A percentile compares a stretch with the other conserved stretches of the same genome.
phyloP scores from a whole-genome alignment of 1,140 invertebrate genomes.

The fruit fly (Drosophila melanogaster) region Release_6_plus_ISO1_MT NT_033779.5:8685501-8686000 shows the following conservation, averaged over 20 bases:
- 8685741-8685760: slow-evolving; percentile 94
- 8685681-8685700: slow-evolving; percentile 97
- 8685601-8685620: slow-evolving; percentile 99
- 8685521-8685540: slow-evolving; percentile 99
- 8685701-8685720: slow-evolving; percentile 98
- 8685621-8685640: slow-evolving; percentile 97
- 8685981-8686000: background rate
- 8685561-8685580: slow-evolving; percentile 97
- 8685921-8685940: slow-evolving; percentile 23
- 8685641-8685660: slow-evolving; percentile 97
- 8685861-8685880: slow-evolving; percentile 55
- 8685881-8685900: slow-evolving; percentile 74
- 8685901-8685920: slow-evolving; percentile 71
- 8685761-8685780: slow-evolving; percentile 81
- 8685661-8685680: slow-evolving; percentile 98
- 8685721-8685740: slow-evolving; percentile 97
- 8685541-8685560: slow-evolving; percentile 92
- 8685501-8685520: slow-evolving; percentile 99
- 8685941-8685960: slow-evolving; percentile 9
- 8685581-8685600: slow-evolving; percentile 97
- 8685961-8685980: background rate
- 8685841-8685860: slow-evolving; percentile 58
- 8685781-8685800: slow-evolving; percentile 75
- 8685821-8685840: slow-evolving; percentile 18
- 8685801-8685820: slow-evolving; percentile 49